Conservation (phyloP, 2,113 vertebrate genomes). For the Grammomys dolichurus region DNA sequence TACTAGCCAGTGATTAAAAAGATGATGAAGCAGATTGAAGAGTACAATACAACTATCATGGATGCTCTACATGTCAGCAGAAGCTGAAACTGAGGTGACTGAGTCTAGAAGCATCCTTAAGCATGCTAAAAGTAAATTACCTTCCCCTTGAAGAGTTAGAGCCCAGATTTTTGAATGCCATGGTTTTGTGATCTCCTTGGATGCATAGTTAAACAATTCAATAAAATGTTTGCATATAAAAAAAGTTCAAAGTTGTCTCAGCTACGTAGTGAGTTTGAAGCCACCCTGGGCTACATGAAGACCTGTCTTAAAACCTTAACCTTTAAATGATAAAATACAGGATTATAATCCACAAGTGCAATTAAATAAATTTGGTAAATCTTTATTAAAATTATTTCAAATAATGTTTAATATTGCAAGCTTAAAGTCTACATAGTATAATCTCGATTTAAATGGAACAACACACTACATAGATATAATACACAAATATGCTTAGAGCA, state of each 20-base stretch:
- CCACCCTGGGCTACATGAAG: neutral
- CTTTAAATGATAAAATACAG: neutral
- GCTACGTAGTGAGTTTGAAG: neutral
- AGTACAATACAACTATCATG: constrained; percentile 93
- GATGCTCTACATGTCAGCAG: constrained; percentile 90
- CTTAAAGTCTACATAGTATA: neutral
- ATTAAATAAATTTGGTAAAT: neutral
- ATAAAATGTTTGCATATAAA: constrained; percentile 53
- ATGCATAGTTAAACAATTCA: constrained; percentile 63
- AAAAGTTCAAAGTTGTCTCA: neutral
- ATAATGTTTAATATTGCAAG: neutral
- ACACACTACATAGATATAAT: neutral
- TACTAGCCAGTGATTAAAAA: constrained; percentile 91
- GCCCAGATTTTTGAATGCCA: constrained; percentile 41
- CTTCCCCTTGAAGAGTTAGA: constrained; percentile 31
- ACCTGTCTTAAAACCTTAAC: neutral
- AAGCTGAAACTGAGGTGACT: constrained; percentile 84
- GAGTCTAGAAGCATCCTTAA: constrained; percentile 44
- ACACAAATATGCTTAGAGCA: neutral
- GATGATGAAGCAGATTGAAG: constrained; percentile 91
- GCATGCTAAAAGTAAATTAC: neutral
- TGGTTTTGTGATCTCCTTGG: constrained; percentile 44
- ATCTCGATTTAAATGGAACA: neutral
- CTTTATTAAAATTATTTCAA: neutral
- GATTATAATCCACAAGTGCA: neutral